phyloP scores from a whole-genome alignment of 2,888 invertebrate species.

The Embidobia sp. region DNA sequence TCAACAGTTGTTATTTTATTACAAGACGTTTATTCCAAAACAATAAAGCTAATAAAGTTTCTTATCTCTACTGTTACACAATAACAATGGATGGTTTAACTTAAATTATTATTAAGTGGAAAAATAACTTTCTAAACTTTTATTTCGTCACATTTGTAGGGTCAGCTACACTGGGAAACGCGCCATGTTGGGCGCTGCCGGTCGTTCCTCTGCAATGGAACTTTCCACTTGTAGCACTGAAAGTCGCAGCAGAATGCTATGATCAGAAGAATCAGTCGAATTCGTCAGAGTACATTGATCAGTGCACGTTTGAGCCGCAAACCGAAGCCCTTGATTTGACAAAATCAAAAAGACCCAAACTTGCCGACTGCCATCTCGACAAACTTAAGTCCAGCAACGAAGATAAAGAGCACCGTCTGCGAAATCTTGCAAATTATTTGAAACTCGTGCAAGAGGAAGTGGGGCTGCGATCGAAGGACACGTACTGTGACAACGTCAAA shows the following conservation, averaged over 20 bases:
- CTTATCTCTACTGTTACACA: no score
- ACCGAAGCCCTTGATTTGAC: slow-evolving; percentile 47
- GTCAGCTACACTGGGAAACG: slow-evolving; percentile 73
- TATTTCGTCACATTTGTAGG: no score
- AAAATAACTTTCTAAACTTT: neutral
- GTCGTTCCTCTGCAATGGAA: slow-evolving; percentile 73
- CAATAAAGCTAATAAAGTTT: no score
- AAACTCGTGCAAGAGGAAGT: slow-evolving; percentile 11
- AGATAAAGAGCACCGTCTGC: neutral
- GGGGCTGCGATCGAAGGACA: neutral
- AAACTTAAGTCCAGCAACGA: slow-evolving; percentile 13
- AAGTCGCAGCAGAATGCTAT: slow-evolving; percentile 58
- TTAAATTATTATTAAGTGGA: no score
- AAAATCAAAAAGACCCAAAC: slow-evolving; percentile 37
- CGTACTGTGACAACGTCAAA: neutral
- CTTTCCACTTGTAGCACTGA: slow-evolving; percentile 74
- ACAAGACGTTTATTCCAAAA: no score
- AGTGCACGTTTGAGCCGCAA: slow-evolving; percentile 13
- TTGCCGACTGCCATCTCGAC: slow-evolving; percentile 1
- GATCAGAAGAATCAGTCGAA: slow-evolving; percentile 33
- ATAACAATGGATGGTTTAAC: no score
- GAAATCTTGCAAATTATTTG: slow-evolving; percentile 19
- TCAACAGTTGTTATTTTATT: no score
- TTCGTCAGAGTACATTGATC: slow-evolving; percentile 3
- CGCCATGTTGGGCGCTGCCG: slow-evolving; percentile 78